Evolutionary conservation across 2,113 vertebrate species (phyloP).

Genomic region (Ctenomys sociabilis): DNA sequence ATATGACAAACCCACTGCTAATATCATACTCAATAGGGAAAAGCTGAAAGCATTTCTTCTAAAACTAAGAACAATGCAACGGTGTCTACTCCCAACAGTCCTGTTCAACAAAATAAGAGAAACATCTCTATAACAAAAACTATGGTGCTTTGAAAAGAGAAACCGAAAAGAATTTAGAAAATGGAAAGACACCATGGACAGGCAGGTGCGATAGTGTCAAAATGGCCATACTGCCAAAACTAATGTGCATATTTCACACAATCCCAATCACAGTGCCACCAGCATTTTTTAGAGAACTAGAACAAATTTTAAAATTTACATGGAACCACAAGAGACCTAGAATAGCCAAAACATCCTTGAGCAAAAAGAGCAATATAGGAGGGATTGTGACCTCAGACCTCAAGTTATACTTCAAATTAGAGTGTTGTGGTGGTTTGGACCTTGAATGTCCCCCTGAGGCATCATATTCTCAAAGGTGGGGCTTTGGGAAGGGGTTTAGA

Average conservation of each 20-base stretch:
- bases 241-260: not conserved
- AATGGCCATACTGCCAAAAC: not conserved
- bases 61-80: not conserved
- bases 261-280: not conserved
- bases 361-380: not conserved
- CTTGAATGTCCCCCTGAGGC: not conserved
- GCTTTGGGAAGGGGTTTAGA: not conserved
- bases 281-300: not conserved
- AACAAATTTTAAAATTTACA: not conserved
- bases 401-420: not conserved
- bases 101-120: not conserved
- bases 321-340: not conserved
- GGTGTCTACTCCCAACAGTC: not conserved
- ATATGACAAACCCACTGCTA: not conserved
- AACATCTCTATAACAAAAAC: not conserved
- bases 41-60: not conserved
- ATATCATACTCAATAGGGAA: not conserved
- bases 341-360: not conserved
- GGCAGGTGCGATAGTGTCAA: not conserved
- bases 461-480: not conserved
- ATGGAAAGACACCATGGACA: not conserved
- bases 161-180: not conserved
- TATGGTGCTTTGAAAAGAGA: not conserved
- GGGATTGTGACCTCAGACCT: not conserved
- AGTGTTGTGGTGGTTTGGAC: not conserved